A percentile compares a stretch with the other conserved stretches of the same genome.
Evolutionary conservation across 2,888 invertebrate species (phyloP).

Genomic region (Saturnia pavonia): DNA sequence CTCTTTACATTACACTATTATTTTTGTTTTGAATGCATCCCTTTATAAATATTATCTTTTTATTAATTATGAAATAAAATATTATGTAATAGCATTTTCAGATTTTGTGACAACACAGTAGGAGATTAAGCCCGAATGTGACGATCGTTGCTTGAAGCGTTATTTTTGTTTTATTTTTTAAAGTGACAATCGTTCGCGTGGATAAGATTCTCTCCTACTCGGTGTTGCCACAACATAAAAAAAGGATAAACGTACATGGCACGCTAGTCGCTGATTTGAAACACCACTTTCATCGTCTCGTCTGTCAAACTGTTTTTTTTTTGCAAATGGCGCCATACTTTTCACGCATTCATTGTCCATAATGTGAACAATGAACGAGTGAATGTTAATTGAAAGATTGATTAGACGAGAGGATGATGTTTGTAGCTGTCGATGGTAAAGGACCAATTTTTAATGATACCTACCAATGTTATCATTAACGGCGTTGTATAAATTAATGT

Average conservation of each 20-base stretch:
- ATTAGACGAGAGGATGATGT: conserved; percentile 69
- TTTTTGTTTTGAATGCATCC: conserved; percentile 12
- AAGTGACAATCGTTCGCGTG: conserved; percentile 72
- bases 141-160: conserved; percentile 64
- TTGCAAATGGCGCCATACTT: conserved; percentile 28
- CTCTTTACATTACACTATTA: conserved; percentile 2
- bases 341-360: conserved; percentile 34
- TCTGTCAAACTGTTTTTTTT: conserved; percentile 52
- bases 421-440: conserved; percentile 61
- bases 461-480: conserved; percentile 58
- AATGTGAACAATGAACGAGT: conserved; percentile 35
- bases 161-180: conserved; percentile 30
- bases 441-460: conserved; percentile 30
- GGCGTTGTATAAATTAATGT: conserved; percentile 53
- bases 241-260: conserved; percentile 69
- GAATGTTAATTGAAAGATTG: conserved; percentile 43
- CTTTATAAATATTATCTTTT: conserved; percentile 4
- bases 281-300: conserved; percentile 76
- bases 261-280: conserved; percentile 79
- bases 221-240: conserved; percentile 69
- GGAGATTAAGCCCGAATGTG: conserved; percentile 65
- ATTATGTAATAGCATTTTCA: conserved; percentile 50
- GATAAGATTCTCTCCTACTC: conserved; percentile 61
- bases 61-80: conserved; percentile 23
- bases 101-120: conserved; percentile 75